A percentile compares a stretch with the other conserved stretches of the same genome.
phyloP scores from a whole-genome alignment of 2,797 vertebrate genomes.

The Enteromius unitaeniatus region DNA sequence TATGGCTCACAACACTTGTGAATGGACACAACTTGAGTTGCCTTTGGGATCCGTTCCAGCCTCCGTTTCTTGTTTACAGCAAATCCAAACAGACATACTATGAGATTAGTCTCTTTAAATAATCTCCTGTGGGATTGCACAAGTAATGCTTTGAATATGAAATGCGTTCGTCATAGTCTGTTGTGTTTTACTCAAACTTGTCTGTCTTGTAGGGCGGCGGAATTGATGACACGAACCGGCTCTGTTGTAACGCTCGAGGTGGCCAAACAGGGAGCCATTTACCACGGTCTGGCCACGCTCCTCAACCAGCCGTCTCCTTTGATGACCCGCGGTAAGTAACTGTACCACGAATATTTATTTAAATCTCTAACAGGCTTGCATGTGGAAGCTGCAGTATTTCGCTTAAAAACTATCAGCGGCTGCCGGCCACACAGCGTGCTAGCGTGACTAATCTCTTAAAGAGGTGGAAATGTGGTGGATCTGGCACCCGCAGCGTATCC shows the following conservation, averaged over 20 bases:
- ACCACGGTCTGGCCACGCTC: slow-evolving; percentile 94
- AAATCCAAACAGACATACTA: slow-evolving; percentile 40
- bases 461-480: slow-evolving; percentile 12
- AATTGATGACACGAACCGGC: slow-evolving; percentile 97
- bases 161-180: not conserved
- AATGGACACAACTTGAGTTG: slow-evolving; percentile 38
- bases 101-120: slow-evolving; percentile 28
- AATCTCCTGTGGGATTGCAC: not conserved
- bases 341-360: not conserved
- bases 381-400: slow-evolving; percentile 28
- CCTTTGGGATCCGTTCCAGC: slow-evolving; percentile 32
- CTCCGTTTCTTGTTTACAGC: slow-evolving; percentile 25
- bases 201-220: slow-evolving; percentile 87
- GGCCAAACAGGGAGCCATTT: slow-evolving; percentile 98
- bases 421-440: slow-evolving; percentile 11
- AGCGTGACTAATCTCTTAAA: slow-evolving; percentile 50
- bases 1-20: slow-evolving; percentile 25
- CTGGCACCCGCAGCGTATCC: not conserved
- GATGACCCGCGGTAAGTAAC: slow-evolving; percentile 91
- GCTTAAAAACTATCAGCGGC: slow-evolving; percentile 39
- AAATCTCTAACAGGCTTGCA: not conserved
- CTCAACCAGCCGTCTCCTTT: slow-evolving; percentile 97
- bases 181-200: slow-evolving; percentile 3
- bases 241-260: slow-evolving; percentile 97
- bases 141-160: slow-evolving; percentile 11